These are phyloP conservation scores for Beroe ovata DNA, from an alignment of 37 sponge, comb jelly and placozoan species.

Conservation along the genomic window DNA sequence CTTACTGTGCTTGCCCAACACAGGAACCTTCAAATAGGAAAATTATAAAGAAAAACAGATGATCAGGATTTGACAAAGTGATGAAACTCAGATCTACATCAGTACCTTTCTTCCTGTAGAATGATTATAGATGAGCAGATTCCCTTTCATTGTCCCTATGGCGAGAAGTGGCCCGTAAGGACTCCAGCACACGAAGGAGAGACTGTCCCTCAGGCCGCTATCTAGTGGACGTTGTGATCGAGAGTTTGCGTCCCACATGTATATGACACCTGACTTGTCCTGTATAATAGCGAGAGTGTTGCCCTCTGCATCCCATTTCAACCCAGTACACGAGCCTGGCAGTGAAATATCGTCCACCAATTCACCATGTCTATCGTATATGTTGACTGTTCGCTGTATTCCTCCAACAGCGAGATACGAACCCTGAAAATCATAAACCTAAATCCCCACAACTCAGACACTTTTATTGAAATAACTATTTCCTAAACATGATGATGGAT, in stretches of 20 bases:
- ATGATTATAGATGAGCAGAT: conserved; percentile 93
- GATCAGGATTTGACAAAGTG: too few relatives aligned
- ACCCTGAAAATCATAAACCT: too few relatives aligned
- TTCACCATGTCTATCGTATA: conserved; percentile 87
- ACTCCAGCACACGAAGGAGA: conserved; percentile 82
- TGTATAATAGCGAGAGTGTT: conserved; percentile 84
- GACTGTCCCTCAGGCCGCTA: conserved; percentile 81
- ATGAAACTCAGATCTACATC: too few relatives aligned
- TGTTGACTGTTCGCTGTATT: conserved; percentile 75
- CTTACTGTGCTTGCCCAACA: conserved; percentile 96
- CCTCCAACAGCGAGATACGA: conserved; percentile 64
- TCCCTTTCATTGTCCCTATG: conserved; percentile 91
- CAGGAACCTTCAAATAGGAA: conserved; percentile 83
- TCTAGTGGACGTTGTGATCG: conserved; percentile 76
- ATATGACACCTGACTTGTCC: conserved; percentile 70
- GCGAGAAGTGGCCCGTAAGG: conserved; percentile 75
- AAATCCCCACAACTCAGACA: too few relatives aligned
- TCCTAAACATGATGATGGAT: too few relatives aligned
- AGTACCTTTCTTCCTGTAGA: conserved; percentile 69
- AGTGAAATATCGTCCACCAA: conserved; percentile 71
- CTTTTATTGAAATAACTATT: too few relatives aligned
- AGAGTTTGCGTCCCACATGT: conserved; percentile 87
- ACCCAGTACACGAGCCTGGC: conserved; percentile 76
- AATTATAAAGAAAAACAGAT: too few relatives aligned
- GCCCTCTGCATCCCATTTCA: conserved; percentile 98